Percentiles rank a stretch among this genome's conserved stretches.
phyloP scores from a whole-genome alignment of 1,140 invertebrate genomes.

The Bombyx mandarina region DNA sequence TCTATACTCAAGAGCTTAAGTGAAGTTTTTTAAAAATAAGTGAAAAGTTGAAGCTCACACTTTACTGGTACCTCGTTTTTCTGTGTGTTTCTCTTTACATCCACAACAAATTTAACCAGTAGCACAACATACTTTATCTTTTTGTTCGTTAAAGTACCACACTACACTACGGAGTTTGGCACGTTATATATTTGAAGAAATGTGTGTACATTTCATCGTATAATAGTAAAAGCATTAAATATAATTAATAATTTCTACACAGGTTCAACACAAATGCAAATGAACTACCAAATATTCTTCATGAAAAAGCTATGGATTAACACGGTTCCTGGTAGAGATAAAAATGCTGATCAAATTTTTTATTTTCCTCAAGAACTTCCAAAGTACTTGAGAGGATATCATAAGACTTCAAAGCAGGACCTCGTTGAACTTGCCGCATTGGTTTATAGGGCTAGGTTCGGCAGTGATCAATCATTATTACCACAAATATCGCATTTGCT shows the following conservation, averaged over 20 bases:
- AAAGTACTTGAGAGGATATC: constrained; percentile 92
- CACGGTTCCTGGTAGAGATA: constrained; percentile 88
- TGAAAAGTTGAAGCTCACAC: no score
- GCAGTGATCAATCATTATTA: constrained; percentile 76
- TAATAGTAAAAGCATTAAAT: background rate
- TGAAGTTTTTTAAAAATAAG: no score
- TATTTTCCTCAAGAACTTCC: constrained; percentile 96
- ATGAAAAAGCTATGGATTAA: constrained; percentile 98
- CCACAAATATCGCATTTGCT: constrained; percentile 76
- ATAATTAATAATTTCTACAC: constrained; percentile 17
- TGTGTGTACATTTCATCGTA: background rate
- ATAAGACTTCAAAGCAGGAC: constrained; percentile 86
- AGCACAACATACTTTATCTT: no score
- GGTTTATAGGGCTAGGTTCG: constrained; percentile 85
- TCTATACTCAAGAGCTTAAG: no score
- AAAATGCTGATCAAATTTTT: constrained; percentile 93
- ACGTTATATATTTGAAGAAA: background rate
- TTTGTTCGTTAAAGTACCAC: no score
- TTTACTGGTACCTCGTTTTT: no score
- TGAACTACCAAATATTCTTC: constrained; percentile 94
- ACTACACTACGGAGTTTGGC: no score
- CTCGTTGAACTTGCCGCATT: constrained; percentile 84
- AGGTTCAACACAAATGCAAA: constrained; percentile 75
- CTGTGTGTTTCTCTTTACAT: no score
- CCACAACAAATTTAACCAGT: no score